Evolutionary conservation across 37 sponge, comb jelly and placozoan species (phyloP).

Genomic region (Diacarnus erythraeanus): DNA sequence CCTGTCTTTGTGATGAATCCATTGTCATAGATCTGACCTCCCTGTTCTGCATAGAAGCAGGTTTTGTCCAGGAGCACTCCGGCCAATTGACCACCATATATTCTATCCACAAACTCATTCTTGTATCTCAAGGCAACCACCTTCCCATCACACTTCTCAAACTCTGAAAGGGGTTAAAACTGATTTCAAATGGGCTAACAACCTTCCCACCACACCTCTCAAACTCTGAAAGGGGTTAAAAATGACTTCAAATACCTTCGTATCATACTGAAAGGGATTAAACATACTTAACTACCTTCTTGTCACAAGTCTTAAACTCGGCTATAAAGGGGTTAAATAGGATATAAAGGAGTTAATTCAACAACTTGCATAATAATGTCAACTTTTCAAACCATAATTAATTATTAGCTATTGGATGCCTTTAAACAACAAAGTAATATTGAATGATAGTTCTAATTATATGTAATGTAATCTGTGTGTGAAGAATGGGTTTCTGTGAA

Average conservation of each 20-base stretch:
- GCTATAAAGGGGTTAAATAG: neutral
- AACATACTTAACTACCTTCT: neutral
- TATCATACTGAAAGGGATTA: too few relatives aligned
- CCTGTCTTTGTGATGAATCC: constrained; percentile 83
- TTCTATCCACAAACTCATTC: constrained; percentile 81
- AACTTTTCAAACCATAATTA: too few relatives aligned
- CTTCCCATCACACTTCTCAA: constrained; percentile 67
- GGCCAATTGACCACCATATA: constrained; percentile 62
- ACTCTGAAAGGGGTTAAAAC: constrained; percentile 55
- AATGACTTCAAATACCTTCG: too few relatives aligned
- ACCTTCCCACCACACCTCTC: neutral
- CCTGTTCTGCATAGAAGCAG: constrained; percentile 98
- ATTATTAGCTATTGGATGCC: too few relatives aligned
- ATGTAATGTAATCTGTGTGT: too few relatives aligned
- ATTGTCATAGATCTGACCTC: constrained; percentile 94
- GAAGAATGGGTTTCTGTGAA: too few relatives aligned
- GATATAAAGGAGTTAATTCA: too few relatives aligned
- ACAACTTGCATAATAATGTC: too few relatives aligned
- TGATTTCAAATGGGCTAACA: too few relatives aligned
- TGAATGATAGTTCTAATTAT: too few relatives aligned
- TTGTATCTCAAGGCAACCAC: constrained; percentile 82
- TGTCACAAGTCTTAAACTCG: neutral
- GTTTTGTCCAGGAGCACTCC: constrained; percentile 93
- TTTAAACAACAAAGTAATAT: too few relatives aligned
- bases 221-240: neutral